Evolutionary conservation across 2,797 vertebrate genomes (phyloP).

Genomic region (Pipistrellus pipistrellus): DNA sequence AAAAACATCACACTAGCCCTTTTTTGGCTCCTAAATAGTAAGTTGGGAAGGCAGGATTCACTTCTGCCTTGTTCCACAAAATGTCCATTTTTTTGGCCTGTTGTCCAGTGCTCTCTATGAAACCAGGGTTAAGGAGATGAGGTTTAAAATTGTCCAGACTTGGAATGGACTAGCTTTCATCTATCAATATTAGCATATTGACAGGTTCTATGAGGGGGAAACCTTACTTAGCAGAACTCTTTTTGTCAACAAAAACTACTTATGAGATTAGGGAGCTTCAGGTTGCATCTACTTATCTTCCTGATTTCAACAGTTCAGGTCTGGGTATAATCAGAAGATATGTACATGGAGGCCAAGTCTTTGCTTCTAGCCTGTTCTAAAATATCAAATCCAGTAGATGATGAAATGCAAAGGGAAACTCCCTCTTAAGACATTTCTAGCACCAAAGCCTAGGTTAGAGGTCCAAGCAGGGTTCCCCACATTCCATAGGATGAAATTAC

Average conservation of each 20-base stretch:
- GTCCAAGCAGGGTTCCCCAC: neutral
- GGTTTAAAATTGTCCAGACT: constrained; percentile 4
- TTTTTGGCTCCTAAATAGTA: constrained; percentile 5
- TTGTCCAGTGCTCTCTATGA: neutral
- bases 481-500: neutral
- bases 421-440: constrained; percentile 13
- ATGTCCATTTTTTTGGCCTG: neutral
- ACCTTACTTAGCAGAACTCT: constrained; percentile 20
- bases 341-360: neutral
- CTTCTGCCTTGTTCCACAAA: neutral
- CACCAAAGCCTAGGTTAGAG: neutral
- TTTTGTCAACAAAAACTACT: constrained; percentile 52
- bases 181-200: neutral
- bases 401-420: constrained; percentile 23
- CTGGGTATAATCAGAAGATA: neutral
- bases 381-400: neutral
- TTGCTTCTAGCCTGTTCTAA: neutral
- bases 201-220: neutral
- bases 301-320: constrained; percentile 17
- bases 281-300: constrained; percentile 30
- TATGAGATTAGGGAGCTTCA: neutral
- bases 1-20: constrained; percentile 38
- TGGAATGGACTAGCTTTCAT: constrained; percentile 6
- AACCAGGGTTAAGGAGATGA: neutral
- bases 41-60: neutral